A percentile compares a stretch with the other conserved stretches of the same genome.
These are phyloP conservation scores for Enteromius afrohamiltoni DNA, from an alignment of 2,797 vertebrate genomes.

Conservation along the genomic window DNA sequence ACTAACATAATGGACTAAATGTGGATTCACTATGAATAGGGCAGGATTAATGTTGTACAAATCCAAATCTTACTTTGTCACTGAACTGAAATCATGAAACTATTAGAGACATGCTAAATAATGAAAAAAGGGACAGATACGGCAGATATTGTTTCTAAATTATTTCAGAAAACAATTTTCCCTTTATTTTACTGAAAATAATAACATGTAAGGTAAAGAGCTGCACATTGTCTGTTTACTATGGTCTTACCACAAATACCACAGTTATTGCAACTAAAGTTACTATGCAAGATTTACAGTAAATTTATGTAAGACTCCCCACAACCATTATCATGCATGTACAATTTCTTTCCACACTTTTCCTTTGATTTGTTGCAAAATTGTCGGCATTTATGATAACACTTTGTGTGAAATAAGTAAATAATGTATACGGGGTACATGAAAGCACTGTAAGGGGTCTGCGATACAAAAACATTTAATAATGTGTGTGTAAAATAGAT, in stretches of 20 bases:
- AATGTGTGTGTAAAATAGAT: no score
- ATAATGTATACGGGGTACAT: neutral
- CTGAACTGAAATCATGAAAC: neutral
- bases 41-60: neutral
- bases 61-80: neutral
- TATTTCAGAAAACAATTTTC: neutral
- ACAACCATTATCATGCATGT: neutral
- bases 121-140: neutral
- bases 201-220: neutral
- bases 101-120: neutral
- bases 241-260: neutral
- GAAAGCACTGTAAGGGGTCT: neutral
- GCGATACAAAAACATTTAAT: neutral
- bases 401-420: neutral
- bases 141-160: neutral
- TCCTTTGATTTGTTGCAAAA: neutral
- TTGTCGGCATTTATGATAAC: no score
- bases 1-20: neutral
- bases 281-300: neutral
- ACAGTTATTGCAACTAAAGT: neutral
- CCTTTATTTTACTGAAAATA: neutral
- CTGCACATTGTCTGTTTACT: neutral
- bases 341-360: neutral
- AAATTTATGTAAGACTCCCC: neutral
- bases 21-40: neutral